Percentiles rank a stretch among this genome's conserved stretches.
phyloP scores from a whole-genome alignment of 37 sponge, comb jelly and placozoan species.

The Lycopodina hypogea region DNA sequence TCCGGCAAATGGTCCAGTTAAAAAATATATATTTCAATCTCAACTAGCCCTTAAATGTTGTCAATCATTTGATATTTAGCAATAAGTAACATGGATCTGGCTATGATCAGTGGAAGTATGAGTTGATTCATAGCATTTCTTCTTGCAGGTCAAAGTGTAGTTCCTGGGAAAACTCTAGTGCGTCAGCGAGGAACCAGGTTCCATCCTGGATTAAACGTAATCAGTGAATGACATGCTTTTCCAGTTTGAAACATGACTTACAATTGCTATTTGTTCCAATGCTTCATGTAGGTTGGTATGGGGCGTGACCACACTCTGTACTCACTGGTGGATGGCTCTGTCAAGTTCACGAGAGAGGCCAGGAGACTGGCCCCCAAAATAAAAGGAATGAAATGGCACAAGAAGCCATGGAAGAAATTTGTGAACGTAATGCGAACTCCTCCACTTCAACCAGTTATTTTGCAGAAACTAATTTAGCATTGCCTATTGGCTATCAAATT shows the following conservation, averaged over 20 bases:
- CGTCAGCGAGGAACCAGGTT: slow-evolving; percentile 77
- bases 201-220: slow-evolving; percentile 81
- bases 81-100: no score
- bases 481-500: no score
- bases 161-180: slow-evolving; percentile 74
- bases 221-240: background rate
- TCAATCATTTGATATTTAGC: no score
- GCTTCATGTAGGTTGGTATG: slow-evolving; percentile 78
- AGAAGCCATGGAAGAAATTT: slow-evolving; percentile 53
- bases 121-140: background rate
- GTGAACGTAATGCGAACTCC: slow-evolving; percentile 33
- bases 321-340: slow-evolving; percentile 72
- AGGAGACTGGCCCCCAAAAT: slow-evolving; percentile 25
- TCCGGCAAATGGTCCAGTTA: no score
- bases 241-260: background rate
- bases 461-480: slow-evolving; percentile 4
- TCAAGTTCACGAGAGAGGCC: slow-evolving; percentile 65
- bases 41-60: no score
- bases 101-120: no score
- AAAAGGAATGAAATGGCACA: slow-evolving; percentile 40
- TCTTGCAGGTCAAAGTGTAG: slow-evolving; percentile 62
- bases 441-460: slow-evolving; percentile 19
- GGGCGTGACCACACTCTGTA: slow-evolving; percentile 86
- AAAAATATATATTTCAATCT: no score
- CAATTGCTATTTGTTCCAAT: background rate